These are phyloP conservation scores for Alouatta palliata DNA, from an alignment of 2,113 vertebrate genomes.

Conservation along the genomic window DNA sequence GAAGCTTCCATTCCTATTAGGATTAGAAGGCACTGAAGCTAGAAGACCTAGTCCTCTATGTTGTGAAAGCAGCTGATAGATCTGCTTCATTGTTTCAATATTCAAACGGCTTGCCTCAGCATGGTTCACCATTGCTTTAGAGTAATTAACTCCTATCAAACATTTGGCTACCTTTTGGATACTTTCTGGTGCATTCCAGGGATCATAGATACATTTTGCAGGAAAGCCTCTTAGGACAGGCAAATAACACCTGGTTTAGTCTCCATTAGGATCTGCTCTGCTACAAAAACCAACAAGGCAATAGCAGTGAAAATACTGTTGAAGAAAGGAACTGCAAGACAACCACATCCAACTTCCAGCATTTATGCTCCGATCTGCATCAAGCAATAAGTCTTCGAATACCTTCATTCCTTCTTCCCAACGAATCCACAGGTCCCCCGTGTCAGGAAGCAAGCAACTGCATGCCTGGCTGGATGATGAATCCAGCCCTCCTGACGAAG, in stretches of 20 bases:
- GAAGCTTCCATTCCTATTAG: slow-evolving; percentile 85
- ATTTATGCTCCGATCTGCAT: slow-evolving; percentile 97
- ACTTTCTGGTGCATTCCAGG: slow-evolving; percentile 95
- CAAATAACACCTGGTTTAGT: slow-evolving; percentile 97
- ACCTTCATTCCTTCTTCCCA: slow-evolving; percentile 99
- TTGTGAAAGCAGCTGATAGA: slow-evolving; percentile 96
- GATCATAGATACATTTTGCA: slow-evolving; percentile 97
- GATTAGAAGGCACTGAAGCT: slow-evolving; percentile 92
- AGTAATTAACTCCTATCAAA: slow-evolving; percentile 94
- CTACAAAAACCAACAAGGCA: slow-evolving; percentile 96
- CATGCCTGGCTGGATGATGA: slow-evolving; percentile 97
- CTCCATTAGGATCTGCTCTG: slow-evolving; percentile 95
- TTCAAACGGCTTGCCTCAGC: slow-evolving; percentile 95
- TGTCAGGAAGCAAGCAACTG: slow-evolving; percentile 96
- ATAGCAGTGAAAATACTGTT: slow-evolving; percentile 98
- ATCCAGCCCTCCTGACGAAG: slow-evolving; percentile 98
- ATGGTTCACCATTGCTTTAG: slow-evolving; percentile 96
- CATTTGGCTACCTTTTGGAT: slow-evolving; percentile 95
- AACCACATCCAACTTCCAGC: slow-evolving; percentile 99
- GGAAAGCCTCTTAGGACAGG: slow-evolving; percentile 94
- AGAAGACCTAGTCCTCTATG: slow-evolving; percentile 95
- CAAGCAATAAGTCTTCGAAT: slow-evolving; percentile 96
- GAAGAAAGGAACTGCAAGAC: slow-evolving; percentile 97
- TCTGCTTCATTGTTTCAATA: slow-evolving; percentile 97
- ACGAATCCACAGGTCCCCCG: slow-evolving; percentile 97